Evolutionary conservation across 2,797 vertebrate genomes (phyloP).

Genomic region (Eptatretus atami): DNA sequence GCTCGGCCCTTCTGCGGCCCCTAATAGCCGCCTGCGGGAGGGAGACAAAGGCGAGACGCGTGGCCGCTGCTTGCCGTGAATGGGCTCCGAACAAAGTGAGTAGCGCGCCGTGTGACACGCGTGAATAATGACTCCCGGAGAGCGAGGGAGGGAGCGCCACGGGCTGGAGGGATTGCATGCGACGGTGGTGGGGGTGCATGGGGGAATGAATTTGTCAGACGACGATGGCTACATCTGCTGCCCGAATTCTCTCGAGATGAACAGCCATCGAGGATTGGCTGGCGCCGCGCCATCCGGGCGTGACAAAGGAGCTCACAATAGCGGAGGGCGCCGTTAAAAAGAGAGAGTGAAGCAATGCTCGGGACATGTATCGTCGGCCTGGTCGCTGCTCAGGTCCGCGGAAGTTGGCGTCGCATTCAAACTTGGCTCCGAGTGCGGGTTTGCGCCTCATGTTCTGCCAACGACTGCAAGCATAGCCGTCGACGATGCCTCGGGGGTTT

Average conservation of each 20-base stretch:
- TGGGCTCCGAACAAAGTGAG: conserved; percentile 5
- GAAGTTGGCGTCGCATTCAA: too few species aligned
- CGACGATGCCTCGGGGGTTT: conserved; percentile 15
- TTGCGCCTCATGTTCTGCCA: too few species aligned
- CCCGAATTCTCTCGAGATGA: conserved; percentile 4
- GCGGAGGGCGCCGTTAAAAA: conserved; percentile 5
- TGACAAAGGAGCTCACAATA: conserved; percentile 5
- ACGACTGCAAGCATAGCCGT: too few species aligned
- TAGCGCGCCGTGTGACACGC: conserved; percentile 3
- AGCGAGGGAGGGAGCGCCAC: neutral
- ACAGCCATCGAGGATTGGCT: conserved; percentile 3
- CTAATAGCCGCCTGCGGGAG: conserved; percentile 4
- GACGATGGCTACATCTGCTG: conserved; percentile 4
- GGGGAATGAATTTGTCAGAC: conserved; percentile 3
- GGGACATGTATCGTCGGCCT: neutral
- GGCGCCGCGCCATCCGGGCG: conserved; percentile 3
- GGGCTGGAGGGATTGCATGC: neutral
- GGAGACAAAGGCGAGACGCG: conserved; percentile 3
- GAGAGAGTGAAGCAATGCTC: conserved; percentile 1
- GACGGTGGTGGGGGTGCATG: neutral
- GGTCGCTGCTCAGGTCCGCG: too few species aligned
- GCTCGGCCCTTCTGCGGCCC: conserved; percentile 3
- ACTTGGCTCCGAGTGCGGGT: too few species aligned
- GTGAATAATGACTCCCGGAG: neutral
- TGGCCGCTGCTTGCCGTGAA: conserved; percentile 2